A percentile compares a stretch with the other conserved stretches of the same genome.
These are phyloP conservation scores for Clanis bilineata DNA, from an alignment of 2,888 invertebrate species.

Conservation along the genomic window DNA sequence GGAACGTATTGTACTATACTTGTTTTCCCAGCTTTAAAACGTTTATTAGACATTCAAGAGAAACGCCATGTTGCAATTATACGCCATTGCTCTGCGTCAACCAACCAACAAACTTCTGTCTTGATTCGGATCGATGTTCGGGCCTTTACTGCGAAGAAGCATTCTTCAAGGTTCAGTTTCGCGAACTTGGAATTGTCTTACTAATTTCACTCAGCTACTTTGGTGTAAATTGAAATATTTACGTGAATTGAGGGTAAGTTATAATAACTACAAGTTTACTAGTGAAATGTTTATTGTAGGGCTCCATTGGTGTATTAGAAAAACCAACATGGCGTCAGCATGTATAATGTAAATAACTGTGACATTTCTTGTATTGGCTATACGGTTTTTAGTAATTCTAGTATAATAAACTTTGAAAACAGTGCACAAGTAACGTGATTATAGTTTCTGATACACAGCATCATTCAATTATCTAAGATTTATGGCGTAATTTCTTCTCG, in stretches of 20 bases:
- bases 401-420: not conserved
- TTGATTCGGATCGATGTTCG: constrained; percentile 86
- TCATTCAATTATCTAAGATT: not conserved
- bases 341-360: constrained; percentile 80
- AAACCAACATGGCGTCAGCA: constrained; percentile 80
- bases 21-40: not conserved
- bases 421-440: not conserved
- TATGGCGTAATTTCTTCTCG: not conserved
- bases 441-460: not conserved
- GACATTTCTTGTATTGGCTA: constrained; percentile 46
- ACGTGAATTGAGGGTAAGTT: constrained; percentile 78
- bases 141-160: constrained; percentile 84
- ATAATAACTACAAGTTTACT: constrained; percentile 39
- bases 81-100: constrained; percentile 59
- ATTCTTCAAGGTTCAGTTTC: constrained; percentile 86
- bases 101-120: constrained; percentile 58
- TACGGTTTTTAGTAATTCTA: not conserved
- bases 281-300: constrained; percentile 52
- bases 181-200: constrained; percentile 86
- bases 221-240: constrained; percentile 84
- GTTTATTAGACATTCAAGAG: constrained; percentile 28
- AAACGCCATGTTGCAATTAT: constrained; percentile 38
- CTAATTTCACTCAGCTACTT: constrained; percentile 82
- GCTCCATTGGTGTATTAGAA: constrained; percentile 62
- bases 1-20: not conserved